A percentile compares a stretch with the other conserved stretches of the same genome.
phyloP scores from a whole-genome alignment of 2,113 vertebrate genomes.

The Pycnonotus jocosus region DNA sequence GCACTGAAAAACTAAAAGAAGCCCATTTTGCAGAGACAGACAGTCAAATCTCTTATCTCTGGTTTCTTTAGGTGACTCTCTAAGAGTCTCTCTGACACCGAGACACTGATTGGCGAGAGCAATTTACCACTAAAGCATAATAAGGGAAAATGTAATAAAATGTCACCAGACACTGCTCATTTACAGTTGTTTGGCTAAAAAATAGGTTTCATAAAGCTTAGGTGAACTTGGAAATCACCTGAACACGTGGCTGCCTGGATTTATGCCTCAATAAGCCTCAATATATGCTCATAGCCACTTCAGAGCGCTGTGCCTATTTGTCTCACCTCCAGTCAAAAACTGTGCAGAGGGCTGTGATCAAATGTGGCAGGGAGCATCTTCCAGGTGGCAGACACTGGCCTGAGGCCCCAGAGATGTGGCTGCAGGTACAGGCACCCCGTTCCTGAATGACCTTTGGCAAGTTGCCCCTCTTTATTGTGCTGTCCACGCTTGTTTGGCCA shows the following conservation, averaged over 20 bases:
- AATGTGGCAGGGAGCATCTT: background rate
- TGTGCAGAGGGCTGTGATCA: background rate
- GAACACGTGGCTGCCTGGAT: conserved; percentile 37
- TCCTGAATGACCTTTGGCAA: background rate
- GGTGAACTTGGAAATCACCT: conserved; percentile 43
- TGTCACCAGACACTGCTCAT: conserved; percentile 49
- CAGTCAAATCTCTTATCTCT: background rate
- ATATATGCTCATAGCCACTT: conserved; percentile 48
- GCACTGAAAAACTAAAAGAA: background rate
- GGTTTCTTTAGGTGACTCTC: background rate
- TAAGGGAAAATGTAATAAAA: conserved; percentile 67
- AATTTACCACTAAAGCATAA: conserved; percentile 65
- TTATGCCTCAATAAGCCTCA: conserved; percentile 59
- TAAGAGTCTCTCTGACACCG: background rate
- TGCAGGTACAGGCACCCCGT: background rate
- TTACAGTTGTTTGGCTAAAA: conserved; percentile 67
- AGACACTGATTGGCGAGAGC: conserved; percentile 47
- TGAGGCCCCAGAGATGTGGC: background rate
- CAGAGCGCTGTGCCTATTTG: background rate
- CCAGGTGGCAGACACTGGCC: background rate
- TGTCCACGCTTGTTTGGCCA: background rate
- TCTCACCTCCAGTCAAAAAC: background rate
- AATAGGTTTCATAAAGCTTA: conserved; percentile 71
- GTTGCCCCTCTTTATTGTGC: background rate
- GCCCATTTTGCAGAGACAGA: background rate